A percentile compares a stretch with the other conserved stretches of the same genome.
Evolutionary conservation across 2,797 vertebrate genomes (phyloP).

Genomic region (Etheostoma nigrum): DNA sequence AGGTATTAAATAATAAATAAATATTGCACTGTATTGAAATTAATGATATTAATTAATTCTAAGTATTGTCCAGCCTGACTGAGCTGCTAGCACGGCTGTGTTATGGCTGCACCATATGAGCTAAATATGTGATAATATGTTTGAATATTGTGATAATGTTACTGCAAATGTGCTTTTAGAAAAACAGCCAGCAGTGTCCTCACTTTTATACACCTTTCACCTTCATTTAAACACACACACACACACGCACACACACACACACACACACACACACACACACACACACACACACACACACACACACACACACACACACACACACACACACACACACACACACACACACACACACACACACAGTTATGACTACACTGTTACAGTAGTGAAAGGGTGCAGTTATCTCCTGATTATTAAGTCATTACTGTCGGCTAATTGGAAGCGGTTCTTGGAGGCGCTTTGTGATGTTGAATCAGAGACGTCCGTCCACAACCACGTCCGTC

Average conservation of each 20-base stretch:
- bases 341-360: constrained; percentile 10
- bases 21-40: no score
- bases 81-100: no score
- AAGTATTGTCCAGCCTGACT: neutral
- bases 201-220: constrained; percentile 21
- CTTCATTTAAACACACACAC: constrained; percentile 17
- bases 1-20: no score
- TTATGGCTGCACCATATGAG: no score
- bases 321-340: constrained; percentile 2
- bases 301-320: constrained; percentile 28
- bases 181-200: neutral
- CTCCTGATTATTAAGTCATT: constrained; percentile 70
- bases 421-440: constrained; percentile 59
- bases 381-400: no score
- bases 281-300: constrained; percentile 11
- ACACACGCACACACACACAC: neutral
- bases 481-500: neutral
- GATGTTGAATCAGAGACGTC: constrained; percentile 38
- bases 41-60: no score
- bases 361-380: constrained; percentile 51
- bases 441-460: constrained; percentile 51
- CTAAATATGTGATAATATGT: no score
- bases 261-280: neutral
- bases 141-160: no score
- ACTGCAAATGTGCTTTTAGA: no score